Base-by-base conservation (phyloP, 2,113 vertebrate species). In the Myiozetetes cayanensis region DNA sequence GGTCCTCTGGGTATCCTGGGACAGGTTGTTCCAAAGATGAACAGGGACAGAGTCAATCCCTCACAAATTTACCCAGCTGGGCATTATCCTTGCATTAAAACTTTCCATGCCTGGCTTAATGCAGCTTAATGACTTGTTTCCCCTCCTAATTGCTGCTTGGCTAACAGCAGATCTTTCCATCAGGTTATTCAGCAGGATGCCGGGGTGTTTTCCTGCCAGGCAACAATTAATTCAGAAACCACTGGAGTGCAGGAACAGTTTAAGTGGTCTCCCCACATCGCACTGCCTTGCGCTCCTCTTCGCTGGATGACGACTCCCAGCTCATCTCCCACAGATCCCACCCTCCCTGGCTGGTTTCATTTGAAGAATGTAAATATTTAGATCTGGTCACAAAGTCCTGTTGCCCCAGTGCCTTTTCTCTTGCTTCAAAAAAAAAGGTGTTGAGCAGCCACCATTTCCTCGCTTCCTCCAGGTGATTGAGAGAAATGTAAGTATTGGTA, bases 181-280 rank as follows among this genome's bases (percentile, higher is more conserved):
- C 95, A 89, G 85, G 86, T 95, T 96, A 55, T 97, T 92, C 96
- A 49, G 68, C 92, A 76, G 78, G 87, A 93, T 93, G 96, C 95
- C 79, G 27, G 84, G 92, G 90, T 96, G 85, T 93, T 96, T 95
- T 96, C 95, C 95, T 95, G 94, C 94, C 90, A 92, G 90, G 91
- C 88, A 90, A 66, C 95, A 91, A 96, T 97, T 95, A 97, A 97
- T 97, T 96, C 96, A 84, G 77, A 72, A 96, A 86, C 85, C 87
- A 83, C 96, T 81, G 92, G 92, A 93, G 94, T 82, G 83, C 85
- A 85, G 72, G 92, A 96, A 59, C 93, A 86, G 91, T 95, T 97
- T 92, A 95, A 95, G 87, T 43, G 8, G 28, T 79, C 94, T 92
- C 93, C 95, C 84, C 78, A 67, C 58, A 86, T 91, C 0, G 6